Evolutionary conservation across 2,797 vertebrate species (phyloP).

Genomic region (Esox masquinongy): DNA sequence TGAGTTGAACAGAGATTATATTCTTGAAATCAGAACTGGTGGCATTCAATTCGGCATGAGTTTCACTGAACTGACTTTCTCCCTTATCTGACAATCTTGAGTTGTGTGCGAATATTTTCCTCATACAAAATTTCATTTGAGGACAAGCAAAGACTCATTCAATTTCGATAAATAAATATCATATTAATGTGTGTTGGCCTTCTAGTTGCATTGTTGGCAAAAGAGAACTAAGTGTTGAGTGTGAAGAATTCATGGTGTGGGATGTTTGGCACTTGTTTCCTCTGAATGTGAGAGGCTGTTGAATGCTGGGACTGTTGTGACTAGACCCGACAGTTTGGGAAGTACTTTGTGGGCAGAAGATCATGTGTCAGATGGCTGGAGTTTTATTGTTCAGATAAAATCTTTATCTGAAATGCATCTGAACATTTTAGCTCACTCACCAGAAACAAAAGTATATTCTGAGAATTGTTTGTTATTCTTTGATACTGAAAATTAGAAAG

Average conservation of each 20-base stretch:
- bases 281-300: neutral
- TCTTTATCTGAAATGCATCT: neutral
- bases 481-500: neutral
- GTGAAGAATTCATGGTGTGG: neutral
- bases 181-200: too few relatives aligned
- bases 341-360: neutral
- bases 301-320: neutral
- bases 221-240: neutral
- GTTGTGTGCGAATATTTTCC: neutral
- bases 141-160: neutral
- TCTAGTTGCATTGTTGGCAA: neutral
- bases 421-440: neutral
- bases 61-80: neutral
- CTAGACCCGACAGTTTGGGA: neutral
- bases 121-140: neutral
- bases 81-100: neutral
- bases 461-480: neutral
- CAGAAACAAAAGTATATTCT: neutral
- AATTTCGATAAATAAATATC: neutral
- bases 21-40: slow-evolving; percentile 2
- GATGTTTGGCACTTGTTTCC: neutral
- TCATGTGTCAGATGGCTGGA: neutral
- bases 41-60: neutral
- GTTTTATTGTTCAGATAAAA: neutral
- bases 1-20: slow-evolving; percentile 4